Conservation (phyloP, 1,140 invertebrate genomes). For the Neotoxoptera formosana region DNA sequence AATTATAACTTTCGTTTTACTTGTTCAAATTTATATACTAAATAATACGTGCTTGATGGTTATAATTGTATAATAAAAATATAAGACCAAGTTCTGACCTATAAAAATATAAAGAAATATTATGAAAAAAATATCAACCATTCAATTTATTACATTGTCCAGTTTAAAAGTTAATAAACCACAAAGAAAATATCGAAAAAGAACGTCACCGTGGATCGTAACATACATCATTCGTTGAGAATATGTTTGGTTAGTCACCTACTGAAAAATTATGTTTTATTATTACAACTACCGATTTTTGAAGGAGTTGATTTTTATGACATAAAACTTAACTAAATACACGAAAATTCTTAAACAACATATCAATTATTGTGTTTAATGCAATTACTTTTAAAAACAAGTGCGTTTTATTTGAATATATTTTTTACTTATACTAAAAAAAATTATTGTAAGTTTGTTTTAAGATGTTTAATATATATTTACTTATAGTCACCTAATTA, state of each 20-base stretch:
- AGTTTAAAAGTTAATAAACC: not conserved
- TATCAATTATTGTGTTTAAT: too few relatives aligned
- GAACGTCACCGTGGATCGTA: not conserved
- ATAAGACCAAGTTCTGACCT: constrained; percentile 10
- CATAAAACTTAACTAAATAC: too few relatives aligned
- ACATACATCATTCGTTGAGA: not conserved
- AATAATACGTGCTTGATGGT: not conserved
- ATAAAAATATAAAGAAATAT: not conserved
- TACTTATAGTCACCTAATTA: not conserved
- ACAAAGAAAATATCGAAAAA: not conserved
- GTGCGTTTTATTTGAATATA: too few relatives aligned
- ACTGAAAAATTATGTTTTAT: not conserved
- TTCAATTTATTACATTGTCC: not conserved
- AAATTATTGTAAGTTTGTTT: not conserved
- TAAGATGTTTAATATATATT: not conserved
- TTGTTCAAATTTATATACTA: not conserved
- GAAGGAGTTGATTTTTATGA: too few relatives aligned
- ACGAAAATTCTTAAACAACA: too few relatives aligned
- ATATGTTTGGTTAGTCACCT: not conserved
- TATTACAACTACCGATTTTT: not conserved
- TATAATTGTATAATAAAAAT: not conserved
- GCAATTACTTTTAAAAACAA: too few relatives aligned
- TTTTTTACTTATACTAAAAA: not conserved
- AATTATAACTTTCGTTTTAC: constrained; percentile 13
- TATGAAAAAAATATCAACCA: not conserved